Base-by-base conservation (phyloP, 1,140 invertebrate genomes). In the Homarus americanus region DNA sequence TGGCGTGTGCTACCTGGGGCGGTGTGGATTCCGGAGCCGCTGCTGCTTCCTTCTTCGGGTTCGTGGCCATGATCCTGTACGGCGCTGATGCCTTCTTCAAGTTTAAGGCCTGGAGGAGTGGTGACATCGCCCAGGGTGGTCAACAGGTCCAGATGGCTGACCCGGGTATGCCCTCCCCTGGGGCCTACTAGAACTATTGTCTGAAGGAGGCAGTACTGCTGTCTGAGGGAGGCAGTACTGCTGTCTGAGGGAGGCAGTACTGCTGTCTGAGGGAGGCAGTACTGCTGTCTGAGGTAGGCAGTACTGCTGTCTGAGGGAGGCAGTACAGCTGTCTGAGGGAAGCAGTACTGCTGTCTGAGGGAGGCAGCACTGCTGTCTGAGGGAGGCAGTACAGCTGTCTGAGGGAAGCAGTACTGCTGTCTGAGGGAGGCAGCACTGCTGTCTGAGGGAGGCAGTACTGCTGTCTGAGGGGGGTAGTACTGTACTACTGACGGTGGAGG, bases 1-100 rank as follows among this genome's bases (percentile, higher is more conserved):
- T 95, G 49, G 94, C 97, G 40, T 95, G 95, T 2, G 96, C 96
- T 53, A 95, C 95, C 32, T 94, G 93, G 36, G 94, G 94, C 1
- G 85, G 92, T 44, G 41, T 90, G n/a, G 93, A 93, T 80, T 95
- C 95, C 92, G 95, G 95, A 0, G 96, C 95, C 93, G 94, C 94
- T 2, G 96, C 96, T 7, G 97, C 96, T 88, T 95, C 96, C 97
- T 97, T 97, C 93, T 97, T 98, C 94, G 97, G 97, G 58, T 98
- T 96, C 94, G 95, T 95, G 84, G 96, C 96, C 40, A 97, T 97
- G 96, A 93, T 96, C n/a, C 95, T 95, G 20, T 98, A 97, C 94
- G 97, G 95, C 1, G 95, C 96, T 85, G 97, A 98, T 93, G 96
- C 96, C 9, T 97, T 96, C 94, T 93, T 97, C 15, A 98, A 98